Base-by-base conservation (phyloP, 2,888 invertebrate genomes). In the Zygothrica quintamaculata region DNA sequence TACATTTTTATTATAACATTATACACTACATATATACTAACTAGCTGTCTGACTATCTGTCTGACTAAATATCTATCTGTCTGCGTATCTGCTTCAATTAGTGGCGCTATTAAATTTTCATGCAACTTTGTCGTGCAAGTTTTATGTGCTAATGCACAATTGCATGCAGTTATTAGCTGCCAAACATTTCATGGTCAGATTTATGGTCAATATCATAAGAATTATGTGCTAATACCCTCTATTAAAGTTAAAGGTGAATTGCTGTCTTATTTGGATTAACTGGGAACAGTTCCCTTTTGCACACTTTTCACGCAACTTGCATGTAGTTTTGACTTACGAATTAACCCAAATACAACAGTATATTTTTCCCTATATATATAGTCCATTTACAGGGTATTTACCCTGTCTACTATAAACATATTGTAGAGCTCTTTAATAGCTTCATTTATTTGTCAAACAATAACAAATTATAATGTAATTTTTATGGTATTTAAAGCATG, bases 1-100 rank as follows among this genome's bases (percentile, higher is more conserved):
- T 58, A 67, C 62, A 68, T 66, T 84, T 84, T 81, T 73, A 80
- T 84, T 81, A 75, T 66, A 31, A 66, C 61, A 70, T 81, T 74
- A 84, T 65, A 75, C 62, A 26, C 22, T 65, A 75, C 62, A 26
- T 26, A 36, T 40, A 8, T 18, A 6, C 8, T 42, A 22, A 37
- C 51, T 16, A 18, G n/a, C 39, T 11, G n/a, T 31, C 42, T 9
- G 22, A n/a, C 31, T 11, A 1, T 2, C 66, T 36, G 11, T 15
- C 37, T 37, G 34, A 25, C 26, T 8, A 26, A 6, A 26, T 16
- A 4, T 1, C 66, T 36, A 13, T 13, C 37, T 34, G 37, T 31
- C 47, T 44, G 25, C 25, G 55, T 48, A 53, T 37, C 50, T 31
- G 44, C 37, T 55, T 56, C 65, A 75, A 65, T 77, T 74, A 74